These are phyloP conservation scores for Tethea ocularis DNA, from an alignment of 2,888 invertebrate genomes.

Conservation along the genomic window DNA sequence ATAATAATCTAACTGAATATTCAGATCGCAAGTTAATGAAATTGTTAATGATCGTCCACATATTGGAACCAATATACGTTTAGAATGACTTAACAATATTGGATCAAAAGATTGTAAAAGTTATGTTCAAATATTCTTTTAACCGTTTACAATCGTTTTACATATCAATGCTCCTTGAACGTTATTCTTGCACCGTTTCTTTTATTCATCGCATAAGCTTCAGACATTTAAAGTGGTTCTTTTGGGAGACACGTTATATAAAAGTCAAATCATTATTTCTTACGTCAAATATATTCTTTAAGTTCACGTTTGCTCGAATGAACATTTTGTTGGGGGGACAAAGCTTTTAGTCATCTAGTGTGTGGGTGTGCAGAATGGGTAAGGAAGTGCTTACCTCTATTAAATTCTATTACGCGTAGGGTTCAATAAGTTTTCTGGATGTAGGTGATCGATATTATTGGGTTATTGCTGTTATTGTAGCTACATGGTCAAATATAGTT, in stretches of 20 bases:
- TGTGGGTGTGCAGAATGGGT: constrained; percentile 20
- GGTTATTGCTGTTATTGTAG: background rate
- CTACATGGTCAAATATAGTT: background rate
- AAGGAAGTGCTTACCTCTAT: constrained; percentile 9
- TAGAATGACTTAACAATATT: background rate
- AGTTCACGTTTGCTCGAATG: constrained; percentile 34
- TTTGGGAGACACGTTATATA: constrained; percentile 22
- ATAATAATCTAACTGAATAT: constrained; percentile 5
- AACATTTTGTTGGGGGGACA: constrained; percentile 31
- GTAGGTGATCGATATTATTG: background rate
- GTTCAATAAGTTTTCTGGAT: constrained; percentile 1
- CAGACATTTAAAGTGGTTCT: constrained; percentile 3
- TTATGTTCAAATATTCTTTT: background rate
- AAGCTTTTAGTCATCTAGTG: constrained; percentile 41
- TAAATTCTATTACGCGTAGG: background rate
- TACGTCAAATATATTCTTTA: constrained; percentile 44
- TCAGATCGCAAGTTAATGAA: constrained; percentile 4
- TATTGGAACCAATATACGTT: background rate
- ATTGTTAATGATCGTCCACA: background rate
- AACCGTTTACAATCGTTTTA: background rate
- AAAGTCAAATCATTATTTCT: constrained; percentile 41
- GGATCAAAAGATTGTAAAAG: background rate
- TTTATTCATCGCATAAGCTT: background rate
- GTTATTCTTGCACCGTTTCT: background rate
- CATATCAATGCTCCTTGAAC: background rate